Evolutionary conservation across 1,140 invertebrate genomes (phyloP).

Genomic region (Drosophila bipectinata): DNA sequence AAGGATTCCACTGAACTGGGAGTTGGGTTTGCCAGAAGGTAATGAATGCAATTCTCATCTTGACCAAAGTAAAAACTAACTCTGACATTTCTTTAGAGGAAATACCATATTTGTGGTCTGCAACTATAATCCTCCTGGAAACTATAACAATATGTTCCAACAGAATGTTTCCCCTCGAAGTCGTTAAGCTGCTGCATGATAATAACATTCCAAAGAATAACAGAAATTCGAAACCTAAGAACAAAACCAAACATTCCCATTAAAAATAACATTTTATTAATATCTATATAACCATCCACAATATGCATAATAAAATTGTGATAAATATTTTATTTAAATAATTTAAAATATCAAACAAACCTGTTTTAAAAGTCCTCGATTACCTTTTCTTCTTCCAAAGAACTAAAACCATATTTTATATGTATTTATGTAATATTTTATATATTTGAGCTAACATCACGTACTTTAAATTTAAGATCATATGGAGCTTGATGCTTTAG

Average conservation of each 20-base stretch:
- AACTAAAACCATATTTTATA: no score
- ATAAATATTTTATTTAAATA: no score
- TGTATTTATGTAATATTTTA: not conserved
- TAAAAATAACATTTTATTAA: not conserved
- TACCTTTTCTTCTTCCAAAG: no score
- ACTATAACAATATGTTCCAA: constrained; percentile 43
- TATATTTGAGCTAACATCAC: not conserved
- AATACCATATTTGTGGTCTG: constrained; percentile 62
- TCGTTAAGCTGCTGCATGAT: not conserved
- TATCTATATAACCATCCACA: no score
- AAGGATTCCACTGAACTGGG: constrained; percentile 88
- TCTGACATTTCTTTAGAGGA: constrained; percentile 33
- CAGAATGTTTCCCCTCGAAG: constrained; percentile 57
- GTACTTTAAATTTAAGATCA: not conserved
- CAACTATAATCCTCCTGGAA: constrained; percentile 77
- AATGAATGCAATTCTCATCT: not conserved
- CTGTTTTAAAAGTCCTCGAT: no score
- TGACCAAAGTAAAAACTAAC: no score
- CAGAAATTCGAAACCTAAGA: not conserved
- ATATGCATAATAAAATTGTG: no score
- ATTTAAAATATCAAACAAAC: no score
- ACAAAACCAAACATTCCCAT: not conserved
- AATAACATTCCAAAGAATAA: constrained; percentile 2
- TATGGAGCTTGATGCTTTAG: not conserved
- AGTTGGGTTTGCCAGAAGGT: constrained; percentile 88